Conservation (phyloP, 2,888 invertebrate genomes). For the Diaprepes abbreviatus region DNA sequence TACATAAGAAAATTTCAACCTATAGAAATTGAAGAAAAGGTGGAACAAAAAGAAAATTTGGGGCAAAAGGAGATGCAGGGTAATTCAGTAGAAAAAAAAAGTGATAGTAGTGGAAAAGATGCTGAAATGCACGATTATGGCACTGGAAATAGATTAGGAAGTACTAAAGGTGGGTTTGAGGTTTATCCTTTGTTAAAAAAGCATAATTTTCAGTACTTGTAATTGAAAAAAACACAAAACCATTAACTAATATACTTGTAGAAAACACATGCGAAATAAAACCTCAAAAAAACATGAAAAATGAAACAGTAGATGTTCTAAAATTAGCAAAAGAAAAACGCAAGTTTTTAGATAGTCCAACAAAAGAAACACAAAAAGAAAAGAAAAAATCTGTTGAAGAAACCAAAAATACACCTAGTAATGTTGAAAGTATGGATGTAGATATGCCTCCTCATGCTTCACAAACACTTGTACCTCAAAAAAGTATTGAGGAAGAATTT, state of each 20-base stretch:
- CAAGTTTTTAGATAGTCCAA: conserved; percentile 49
- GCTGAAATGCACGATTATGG: conserved; percentile 36
- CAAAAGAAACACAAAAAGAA: conserved; percentile 38
- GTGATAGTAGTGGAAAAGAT: too few relatives aligned
- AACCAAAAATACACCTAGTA: neutral
- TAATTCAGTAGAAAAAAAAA: too few relatives aligned
- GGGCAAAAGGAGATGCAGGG: too few relatives aligned
- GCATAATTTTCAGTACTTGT: too few relatives aligned
- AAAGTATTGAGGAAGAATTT: conserved; percentile 61
- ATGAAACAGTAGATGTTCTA: conserved; percentile 53
- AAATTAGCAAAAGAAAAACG: conserved; percentile 58
- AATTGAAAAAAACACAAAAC: too few relatives aligned
- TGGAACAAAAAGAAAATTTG: neutral
- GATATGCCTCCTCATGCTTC: conserved; percentile 48
- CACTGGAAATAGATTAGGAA: conserved; percentile 18
- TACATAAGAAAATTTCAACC: conserved; percentile 57
- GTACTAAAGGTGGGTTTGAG: conserved; percentile 17
- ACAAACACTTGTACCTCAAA: conserved; percentile 38
- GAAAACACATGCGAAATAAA: conserved; percentile 21
- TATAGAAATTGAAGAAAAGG: conserved; percentile 30
- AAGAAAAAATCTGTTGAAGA: conserved; percentile 45
- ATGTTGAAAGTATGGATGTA: conserved; percentile 55
- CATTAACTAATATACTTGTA: too few relatives aligned
- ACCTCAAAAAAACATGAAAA: conserved; percentile 51
- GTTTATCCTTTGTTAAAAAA: too few relatives aligned